Percentiles rank a stretch among this genome's conserved stretches.
phyloP scores from a whole-genome alignment of 2,888 invertebrate species.

The Meandrusa payeni region DNA sequence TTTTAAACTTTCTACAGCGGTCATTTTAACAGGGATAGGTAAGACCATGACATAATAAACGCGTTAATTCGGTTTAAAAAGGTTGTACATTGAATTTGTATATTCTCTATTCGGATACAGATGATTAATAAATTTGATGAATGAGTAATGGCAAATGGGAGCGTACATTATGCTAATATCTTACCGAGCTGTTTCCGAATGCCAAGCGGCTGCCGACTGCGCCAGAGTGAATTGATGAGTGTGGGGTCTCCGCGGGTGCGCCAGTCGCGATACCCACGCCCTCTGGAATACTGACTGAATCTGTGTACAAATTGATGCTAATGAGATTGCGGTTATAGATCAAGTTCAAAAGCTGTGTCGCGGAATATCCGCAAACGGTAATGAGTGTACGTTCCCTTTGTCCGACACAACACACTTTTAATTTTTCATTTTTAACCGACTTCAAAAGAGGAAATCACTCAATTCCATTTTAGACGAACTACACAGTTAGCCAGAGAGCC shows the following conservation, averaged over 20 bases:
- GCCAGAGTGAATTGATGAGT: conserved; percentile 86
- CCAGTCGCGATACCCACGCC: conserved; percentile 86
- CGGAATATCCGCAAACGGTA: conserved; percentile 12
- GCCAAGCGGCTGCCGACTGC: conserved; percentile 87
- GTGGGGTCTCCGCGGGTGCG: conserved; percentile 85
- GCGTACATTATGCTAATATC: conserved; percentile 22
- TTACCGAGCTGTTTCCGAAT: conserved; percentile 84
- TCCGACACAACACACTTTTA: not conserved
- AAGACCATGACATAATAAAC: too few relatives aligned
- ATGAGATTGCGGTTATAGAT: conserved; percentile 28
- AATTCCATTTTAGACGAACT: too few relatives aligned
- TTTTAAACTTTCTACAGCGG: too few relatives aligned
- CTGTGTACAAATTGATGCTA: conserved; percentile 59
- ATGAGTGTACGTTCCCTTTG: conserved; percentile 15
- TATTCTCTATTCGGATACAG: conserved; percentile 4
- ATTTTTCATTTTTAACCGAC: conserved; percentile 37
- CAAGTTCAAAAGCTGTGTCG: conserved; percentile 39
- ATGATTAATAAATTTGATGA: conserved; percentile 20
- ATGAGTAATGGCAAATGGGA: conserved; percentile 11
- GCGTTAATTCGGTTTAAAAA: too few relatives aligned
- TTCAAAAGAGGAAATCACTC: conserved; percentile 71
- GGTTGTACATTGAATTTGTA: conserved; percentile 1
- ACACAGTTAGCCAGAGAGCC: too few relatives aligned
- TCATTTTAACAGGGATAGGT: too few relatives aligned
- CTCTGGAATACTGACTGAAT: conserved; percentile 82